Evolutionary conservation across 2,888 invertebrate genomes (phyloP), one percentile per base, ranked within the genome.

Genomic region (Latrodectus elegans): DNA sequence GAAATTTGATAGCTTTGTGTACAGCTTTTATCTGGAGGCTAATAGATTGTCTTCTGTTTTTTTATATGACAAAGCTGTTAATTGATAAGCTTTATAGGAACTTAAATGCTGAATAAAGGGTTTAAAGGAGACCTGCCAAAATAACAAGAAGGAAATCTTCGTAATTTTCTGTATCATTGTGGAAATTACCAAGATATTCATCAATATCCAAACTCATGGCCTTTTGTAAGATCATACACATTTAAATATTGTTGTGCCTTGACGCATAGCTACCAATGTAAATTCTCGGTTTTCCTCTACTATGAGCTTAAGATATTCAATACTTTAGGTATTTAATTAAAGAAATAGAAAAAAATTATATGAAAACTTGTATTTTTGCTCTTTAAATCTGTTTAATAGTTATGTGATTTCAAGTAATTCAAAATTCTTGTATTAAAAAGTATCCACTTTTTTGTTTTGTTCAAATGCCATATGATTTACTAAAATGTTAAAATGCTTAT

Each of bases 1-100:
- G 49, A 80, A 86, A 77, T 88, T 88, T 88, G 84, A 82, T 88
- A 88, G 88, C 77, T 81, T 84, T 88, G 79, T 88, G 88, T 88
- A 83, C 82, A 75, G 88, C 83, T 88, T 88, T 88, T 88, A 83
- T 78, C 75, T 82, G 49, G 68, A 26, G 77, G 77, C 81, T 82
- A 55, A 72, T 38, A 64, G 64, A 74, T 77, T 65, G 71, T 67
- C 75, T 80, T 51, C 68, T 73, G 74, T 83, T 83, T 82, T 88
- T 88, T 82, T 88, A 79, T 83, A 60, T 73, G 68, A 82, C 49
- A 26, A 52, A 77, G 51, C 78, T 87, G 77, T 78, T 87, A 76
- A 71, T 60, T 53, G 17, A 65, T 73, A 68, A 26, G 86, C 80
- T 76, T 87, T 75, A 74, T 82, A 75, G 82, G 49, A 76, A 60